Conservation (phyloP, 2,113 vertebrate genomes). For the Ginglymostoma cirratum region DNA sequence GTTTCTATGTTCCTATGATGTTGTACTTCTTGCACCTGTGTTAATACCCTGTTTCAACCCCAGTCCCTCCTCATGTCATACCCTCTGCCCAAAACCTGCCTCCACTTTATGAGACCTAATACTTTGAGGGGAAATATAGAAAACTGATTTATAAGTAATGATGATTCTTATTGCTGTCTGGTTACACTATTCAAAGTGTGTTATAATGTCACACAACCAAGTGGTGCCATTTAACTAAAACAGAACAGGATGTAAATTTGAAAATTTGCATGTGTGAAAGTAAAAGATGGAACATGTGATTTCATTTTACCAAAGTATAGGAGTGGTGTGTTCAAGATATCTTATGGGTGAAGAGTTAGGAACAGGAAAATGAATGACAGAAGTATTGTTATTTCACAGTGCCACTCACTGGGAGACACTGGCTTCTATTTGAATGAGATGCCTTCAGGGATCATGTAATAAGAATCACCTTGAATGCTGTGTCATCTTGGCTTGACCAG, state of each 20-base stretch:
- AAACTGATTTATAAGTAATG: neutral
- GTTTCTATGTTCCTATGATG: no score
- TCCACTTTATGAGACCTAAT: neutral
- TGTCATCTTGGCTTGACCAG: constrained; percentile 75
- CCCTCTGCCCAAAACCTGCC: neutral
- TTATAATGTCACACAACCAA: neutral
- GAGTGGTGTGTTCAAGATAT: constrained; percentile 57
- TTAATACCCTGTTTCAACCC: neutral
- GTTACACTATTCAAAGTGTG: neutral
- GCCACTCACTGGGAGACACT: constrained; percentile 61
- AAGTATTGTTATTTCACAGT: constrained; percentile 52
- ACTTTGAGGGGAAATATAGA: neutral
- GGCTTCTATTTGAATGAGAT: constrained; percentile 65
- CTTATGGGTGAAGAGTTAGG: constrained; percentile 49
- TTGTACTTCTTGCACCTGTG: no score
- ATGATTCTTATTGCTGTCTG: neutral
- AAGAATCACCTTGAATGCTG: constrained; percentile 67
- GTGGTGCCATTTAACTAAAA: neutral
- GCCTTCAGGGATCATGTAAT: constrained; percentile 74
- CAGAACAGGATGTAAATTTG: neutral
- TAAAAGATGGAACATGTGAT: neutral
- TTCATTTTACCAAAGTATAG: constrained; percentile 24
- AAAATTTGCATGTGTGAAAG: neutral
- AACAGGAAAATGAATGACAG: constrained; percentile 62
- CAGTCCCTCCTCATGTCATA: neutral